Base-by-base conservation (phyloP, 2,888 invertebrate genomes). In the Elegia similella region DNA sequence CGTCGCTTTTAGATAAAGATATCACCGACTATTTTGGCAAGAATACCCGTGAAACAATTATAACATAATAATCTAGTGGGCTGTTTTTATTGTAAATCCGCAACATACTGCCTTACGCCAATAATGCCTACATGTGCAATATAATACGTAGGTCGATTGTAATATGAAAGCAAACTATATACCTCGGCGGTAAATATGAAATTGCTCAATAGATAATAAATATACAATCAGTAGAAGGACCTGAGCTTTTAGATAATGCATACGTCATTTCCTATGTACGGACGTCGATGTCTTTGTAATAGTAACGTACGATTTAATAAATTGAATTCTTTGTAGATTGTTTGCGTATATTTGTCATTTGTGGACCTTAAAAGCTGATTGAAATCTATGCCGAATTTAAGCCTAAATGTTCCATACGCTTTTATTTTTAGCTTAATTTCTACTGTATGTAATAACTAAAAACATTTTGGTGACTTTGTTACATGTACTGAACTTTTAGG, bases 141-240 rank as follows among this genome's bases (percentile, higher is more conserved):
- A 58, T 48, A 29, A 30, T 47, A 55, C 10, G 12, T 32, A 44
- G 43, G 32, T 29, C n/a, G 44, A 34, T 29, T 44, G 32, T 43
- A 15, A 42, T 42, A 30, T 15, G 30, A 56, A 34, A 34, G 50
- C 46, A 1, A 43, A 48, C 48, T 29, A 7, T 48, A 48, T 46
- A 60, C 53, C 57, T 55, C 46, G 16, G 46, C 47, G 48, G 43
- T 56, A 42, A 48, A 55, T 34, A 59, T 60, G 61, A 67, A 67
- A 69, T 81, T 79, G 80, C 80, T 82, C 78, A 82, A 82, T 74
- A 78, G 65, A 68, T 63, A 67, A 59, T 67, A 63, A 66, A 63
- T 62, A 57, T 55, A 60, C 70, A 65, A 64, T 60, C 67, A 67
- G 69, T 62, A 63, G 59, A 60, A 65, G 77, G 81, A 78, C 78